Conservation (phyloP, 2,888 invertebrate genomes). For the Epistrophella euchroma region DNA sequence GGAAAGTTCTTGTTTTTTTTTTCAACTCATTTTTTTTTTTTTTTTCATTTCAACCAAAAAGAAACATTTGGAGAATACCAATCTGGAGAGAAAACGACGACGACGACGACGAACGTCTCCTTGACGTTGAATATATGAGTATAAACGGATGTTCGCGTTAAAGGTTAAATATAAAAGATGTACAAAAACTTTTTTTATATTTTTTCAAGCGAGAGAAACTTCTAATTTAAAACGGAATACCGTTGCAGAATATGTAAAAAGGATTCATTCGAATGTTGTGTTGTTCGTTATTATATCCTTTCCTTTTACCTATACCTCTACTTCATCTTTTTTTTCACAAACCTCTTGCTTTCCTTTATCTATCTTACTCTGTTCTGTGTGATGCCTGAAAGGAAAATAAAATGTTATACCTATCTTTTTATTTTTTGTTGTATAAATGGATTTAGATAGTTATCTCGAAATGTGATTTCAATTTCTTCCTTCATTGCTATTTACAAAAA, state of each 20-base stretch:
- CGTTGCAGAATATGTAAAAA: slow-evolving; percentile 41
- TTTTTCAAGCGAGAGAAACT: slow-evolving; percentile 40
- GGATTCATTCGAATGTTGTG: slow-evolving; percentile 37
- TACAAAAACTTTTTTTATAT: slow-evolving; percentile 35
- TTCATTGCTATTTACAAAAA: slow-evolving; percentile 16
- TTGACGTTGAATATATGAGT: slow-evolving; percentile 37
- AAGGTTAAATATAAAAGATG: slow-evolving; percentile 45
- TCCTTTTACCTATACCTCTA: background rate
- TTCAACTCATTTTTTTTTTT: slow-evolving; percentile 1
- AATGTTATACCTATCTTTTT: background rate
- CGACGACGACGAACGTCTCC: slow-evolving; percentile 3
- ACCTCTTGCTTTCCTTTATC: background rate
- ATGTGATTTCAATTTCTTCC: slow-evolving; percentile 22
- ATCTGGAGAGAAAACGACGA: slow-evolving; percentile 28
- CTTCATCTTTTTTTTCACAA: slow-evolving; percentile 11
- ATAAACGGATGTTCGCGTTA: slow-evolving; percentile 43
- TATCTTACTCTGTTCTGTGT: background rate
- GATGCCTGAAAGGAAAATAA: background rate
- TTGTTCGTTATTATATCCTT: background rate
- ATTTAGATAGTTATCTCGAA: slow-evolving; percentile 2
- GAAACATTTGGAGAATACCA: slow-evolving; percentile 46
- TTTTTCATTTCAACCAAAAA: slow-evolving; percentile 35
- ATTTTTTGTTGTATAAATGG: background rate
- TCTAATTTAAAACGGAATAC: slow-evolving; percentile 45
- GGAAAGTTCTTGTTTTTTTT: slow-evolving; percentile 31